Evolutionary conservation across 2,113 vertebrate genomes (phyloP).

Genomic region (Pardalotus punctatus): DNA sequence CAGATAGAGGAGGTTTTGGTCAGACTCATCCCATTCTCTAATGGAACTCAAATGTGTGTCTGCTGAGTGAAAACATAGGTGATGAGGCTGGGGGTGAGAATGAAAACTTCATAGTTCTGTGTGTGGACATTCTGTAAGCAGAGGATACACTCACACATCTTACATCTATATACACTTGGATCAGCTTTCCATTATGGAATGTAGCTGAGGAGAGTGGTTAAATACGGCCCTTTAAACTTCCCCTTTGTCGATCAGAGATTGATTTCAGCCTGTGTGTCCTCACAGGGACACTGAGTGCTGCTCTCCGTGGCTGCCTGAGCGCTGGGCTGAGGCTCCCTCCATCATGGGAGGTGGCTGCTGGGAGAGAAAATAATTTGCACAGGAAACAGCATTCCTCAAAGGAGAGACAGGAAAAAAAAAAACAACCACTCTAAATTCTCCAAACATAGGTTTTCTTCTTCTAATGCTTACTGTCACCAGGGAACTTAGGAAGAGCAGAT

Average conservation of each 20-base stretch:
- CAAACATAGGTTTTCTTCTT: not conserved
- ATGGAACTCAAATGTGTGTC: not conserved
- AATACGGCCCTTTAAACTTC: not conserved
- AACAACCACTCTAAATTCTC: not conserved
- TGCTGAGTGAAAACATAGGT: not conserved
- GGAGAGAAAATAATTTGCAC: not conserved
- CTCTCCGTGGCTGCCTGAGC: not conserved
- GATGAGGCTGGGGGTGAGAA: not conserved
- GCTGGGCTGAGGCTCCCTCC: not conserved
- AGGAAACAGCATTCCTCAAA: not conserved
- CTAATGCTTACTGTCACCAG: not conserved
- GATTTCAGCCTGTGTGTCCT: not conserved
- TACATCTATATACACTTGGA: not conserved
- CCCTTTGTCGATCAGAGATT: not conserved
- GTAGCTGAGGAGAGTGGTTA: not conserved
- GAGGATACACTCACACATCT: not conserved
- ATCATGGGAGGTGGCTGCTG: not conserved
- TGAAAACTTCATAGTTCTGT: not conserved
- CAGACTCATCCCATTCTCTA: not conserved
- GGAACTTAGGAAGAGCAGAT: not conserved
- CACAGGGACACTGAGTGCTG: not conserved
- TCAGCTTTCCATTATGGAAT: not conserved
- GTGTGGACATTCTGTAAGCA: not conserved
- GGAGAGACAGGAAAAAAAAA: not conserved
- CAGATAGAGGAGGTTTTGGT: not conserved